phyloP scores from a whole-genome alignment of 2,113 vertebrate species.

The Candoia aspera region DNA sequence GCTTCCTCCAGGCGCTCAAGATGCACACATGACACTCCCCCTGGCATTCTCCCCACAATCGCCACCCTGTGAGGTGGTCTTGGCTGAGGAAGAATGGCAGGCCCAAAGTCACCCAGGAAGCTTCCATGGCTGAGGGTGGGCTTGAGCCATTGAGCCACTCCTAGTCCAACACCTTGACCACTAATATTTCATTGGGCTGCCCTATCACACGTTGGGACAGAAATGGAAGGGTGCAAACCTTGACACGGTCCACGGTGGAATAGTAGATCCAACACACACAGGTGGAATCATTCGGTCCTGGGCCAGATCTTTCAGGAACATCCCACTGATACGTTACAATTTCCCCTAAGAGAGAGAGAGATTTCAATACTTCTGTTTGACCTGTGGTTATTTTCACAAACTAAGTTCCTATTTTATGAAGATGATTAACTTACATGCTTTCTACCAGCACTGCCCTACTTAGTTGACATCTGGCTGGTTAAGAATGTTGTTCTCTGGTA shows the following conservation, averaged over 20 bases:
- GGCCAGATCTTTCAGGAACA: constrained; percentile 75
- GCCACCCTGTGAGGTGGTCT: neutral
- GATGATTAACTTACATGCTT: neutral
- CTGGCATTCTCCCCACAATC: neutral
- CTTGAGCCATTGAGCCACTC: neutral
- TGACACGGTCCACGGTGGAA: constrained; percentile 74
- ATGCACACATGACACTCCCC: neutral
- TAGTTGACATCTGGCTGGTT: neutral
- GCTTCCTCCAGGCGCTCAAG: neutral
- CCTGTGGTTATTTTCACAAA: neutral
- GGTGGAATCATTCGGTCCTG: constrained; percentile 75
- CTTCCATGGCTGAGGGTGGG: neutral
- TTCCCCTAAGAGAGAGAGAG: constrained; percentile 63
- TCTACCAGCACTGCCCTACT: neutral
- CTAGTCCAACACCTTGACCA: neutral
- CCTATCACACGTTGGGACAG: neutral
- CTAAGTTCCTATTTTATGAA: neutral
- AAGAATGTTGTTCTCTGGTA: neutral
- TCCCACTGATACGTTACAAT: constrained; percentile 75
- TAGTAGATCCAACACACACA: constrained; percentile 80
- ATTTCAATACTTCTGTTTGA: neutral
- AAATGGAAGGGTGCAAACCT: constrained; percentile 54
- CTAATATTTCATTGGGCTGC: neutral
- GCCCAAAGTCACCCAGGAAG: neutral
- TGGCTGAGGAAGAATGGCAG: neutral